Percentiles rank a stretch among this genome's conserved stretches.
These are phyloP conservation scores for Diadophis punctatus DNA, from an alignment of 2,113 vertebrate genomes.

Conservation along the genomic window DNA sequence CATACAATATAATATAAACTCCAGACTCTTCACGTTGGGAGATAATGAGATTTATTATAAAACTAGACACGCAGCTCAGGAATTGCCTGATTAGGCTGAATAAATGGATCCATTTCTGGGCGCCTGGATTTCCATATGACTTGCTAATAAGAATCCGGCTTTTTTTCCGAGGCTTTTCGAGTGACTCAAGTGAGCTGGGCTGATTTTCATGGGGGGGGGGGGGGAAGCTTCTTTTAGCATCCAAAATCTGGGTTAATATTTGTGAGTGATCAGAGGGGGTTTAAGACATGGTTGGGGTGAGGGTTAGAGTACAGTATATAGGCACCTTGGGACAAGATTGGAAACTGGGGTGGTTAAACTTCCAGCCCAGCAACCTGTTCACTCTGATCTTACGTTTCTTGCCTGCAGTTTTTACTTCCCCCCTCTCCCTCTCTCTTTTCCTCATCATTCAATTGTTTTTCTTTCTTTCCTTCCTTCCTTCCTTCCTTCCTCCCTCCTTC, in stretches of 20 bases:
- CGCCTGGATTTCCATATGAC: background rate
- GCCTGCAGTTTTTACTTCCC: background rate
- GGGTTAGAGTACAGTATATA: too few species aligned
- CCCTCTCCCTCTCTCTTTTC: too few species aligned
- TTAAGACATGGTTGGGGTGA: too few species aligned
- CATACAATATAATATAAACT: background rate
- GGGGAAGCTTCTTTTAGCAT: background rate
- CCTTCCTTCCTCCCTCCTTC: background rate
- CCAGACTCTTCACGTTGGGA: background rate
- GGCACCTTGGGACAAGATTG: background rate
- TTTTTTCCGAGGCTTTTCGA: background rate
- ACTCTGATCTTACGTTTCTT: background rate
- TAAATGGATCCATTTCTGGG: background rate
- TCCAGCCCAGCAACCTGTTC: background rate
- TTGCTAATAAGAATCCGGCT: background rate
- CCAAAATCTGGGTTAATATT: background rate
- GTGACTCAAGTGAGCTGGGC: background rate
- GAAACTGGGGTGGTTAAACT: background rate
- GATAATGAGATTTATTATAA: background rate
- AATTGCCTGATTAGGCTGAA: background rate
- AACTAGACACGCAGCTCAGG: background rate
- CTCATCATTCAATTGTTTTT: too few species aligned
- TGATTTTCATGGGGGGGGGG: background rate
- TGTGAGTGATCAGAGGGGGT: too few species aligned
- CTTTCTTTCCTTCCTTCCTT: conserved; percentile 7